Percentiles rank a stretch among this genome's conserved stretches.
phyloP scores from a whole-genome alignment of 2,113 vertebrate genomes.

The Hepsetus odoe region DNA sequence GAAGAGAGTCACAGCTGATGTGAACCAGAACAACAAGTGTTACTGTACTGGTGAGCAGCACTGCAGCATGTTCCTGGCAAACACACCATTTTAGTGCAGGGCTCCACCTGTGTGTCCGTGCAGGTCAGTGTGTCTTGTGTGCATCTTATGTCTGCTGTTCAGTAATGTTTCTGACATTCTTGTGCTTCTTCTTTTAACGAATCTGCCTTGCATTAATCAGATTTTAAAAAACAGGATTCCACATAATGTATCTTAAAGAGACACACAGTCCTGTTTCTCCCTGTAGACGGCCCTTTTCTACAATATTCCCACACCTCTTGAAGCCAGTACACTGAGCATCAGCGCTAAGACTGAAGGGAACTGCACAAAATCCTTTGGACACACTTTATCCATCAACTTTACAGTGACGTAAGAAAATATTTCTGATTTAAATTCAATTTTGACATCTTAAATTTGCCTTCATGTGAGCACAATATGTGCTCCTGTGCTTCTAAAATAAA shows the following conservation, averaged over 20 bases:
- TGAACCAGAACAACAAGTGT: conserved; percentile 78
- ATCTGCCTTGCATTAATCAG: too few relatives aligned
- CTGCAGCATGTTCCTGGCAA: conserved; percentile 68
- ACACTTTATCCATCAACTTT: not conserved
- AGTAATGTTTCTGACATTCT: too few relatives aligned
- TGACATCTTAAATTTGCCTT: too few relatives aligned
- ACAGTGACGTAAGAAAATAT: conserved; percentile 30
- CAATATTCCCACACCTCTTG: conserved; percentile 65
- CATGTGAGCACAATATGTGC: too few relatives aligned
- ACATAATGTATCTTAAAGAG: too few relatives aligned
- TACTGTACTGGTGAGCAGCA: conserved; percentile 78
- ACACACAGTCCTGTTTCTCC: too few relatives aligned
- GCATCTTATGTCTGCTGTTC: not conserved
- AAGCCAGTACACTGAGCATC: conserved; percentile 45
- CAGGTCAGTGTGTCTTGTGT: conserved; percentile 72
- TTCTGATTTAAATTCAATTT: too few relatives aligned
- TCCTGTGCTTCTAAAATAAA: too few relatives aligned
- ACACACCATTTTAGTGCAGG: conserved; percentile 64
- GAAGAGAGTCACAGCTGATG: conserved; percentile 58
- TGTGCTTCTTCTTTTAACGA: too few relatives aligned
- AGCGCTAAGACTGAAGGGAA: conserved; percentile 14
- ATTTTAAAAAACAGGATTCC: too few relatives aligned
- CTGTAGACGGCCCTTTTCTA: conserved; percentile 63
- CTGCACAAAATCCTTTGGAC: conserved; percentile 46
- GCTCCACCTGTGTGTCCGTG: conserved; percentile 71